Percentiles rank a stretch among this genome's conserved stretches.
Evolutionary conservation across 1,140 invertebrate genomes (phyloP).

Genomic region (Pantala flavescens): DNA sequence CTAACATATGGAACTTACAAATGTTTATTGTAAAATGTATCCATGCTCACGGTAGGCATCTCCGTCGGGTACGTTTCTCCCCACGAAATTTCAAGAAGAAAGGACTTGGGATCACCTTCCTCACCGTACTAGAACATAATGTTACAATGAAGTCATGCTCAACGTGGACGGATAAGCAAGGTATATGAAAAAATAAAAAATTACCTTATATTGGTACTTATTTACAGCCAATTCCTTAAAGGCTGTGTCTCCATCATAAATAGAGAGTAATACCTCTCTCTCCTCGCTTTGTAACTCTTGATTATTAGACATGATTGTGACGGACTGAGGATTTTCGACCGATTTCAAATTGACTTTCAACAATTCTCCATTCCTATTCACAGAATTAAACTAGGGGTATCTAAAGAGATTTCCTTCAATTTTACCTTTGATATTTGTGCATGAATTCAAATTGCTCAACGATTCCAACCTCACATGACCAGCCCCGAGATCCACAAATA

Average conservation of each 20-base stretch:
- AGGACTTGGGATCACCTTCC: conserved; percentile 66
- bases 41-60: conserved; percentile 70
- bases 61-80: conserved; percentile 72
- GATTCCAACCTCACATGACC: too few relatives aligned
- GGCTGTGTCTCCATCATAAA: conserved; percentile 83
- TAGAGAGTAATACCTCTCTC: conserved; percentile 79
- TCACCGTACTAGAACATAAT: conserved; percentile 64
- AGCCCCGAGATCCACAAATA: too few relatives aligned
- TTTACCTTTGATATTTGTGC: too few relatives aligned
- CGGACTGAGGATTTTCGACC: too few relatives aligned
- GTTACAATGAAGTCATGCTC: neutral
- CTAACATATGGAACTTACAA: conserved; percentile 53
- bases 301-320: neutral
- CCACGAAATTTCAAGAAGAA: conserved; percentile 82
- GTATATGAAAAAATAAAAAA: neutral
- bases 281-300: conserved; percentile 72
- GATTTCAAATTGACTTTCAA: too few relatives aligned
- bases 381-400: too few relatives aligned
- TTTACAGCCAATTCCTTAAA: conserved; percentile 71
- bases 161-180: conserved; percentile 16
- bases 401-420: too few relatives aligned
- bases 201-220: conserved; percentile 85
- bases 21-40: conserved; percentile 89
- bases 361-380: too few relatives aligned
- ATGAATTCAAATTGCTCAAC: too few relatives aligned